Conservation (phyloP, 2,797 vertebrate genomes). For the Spheniscus humboldti region DNA sequence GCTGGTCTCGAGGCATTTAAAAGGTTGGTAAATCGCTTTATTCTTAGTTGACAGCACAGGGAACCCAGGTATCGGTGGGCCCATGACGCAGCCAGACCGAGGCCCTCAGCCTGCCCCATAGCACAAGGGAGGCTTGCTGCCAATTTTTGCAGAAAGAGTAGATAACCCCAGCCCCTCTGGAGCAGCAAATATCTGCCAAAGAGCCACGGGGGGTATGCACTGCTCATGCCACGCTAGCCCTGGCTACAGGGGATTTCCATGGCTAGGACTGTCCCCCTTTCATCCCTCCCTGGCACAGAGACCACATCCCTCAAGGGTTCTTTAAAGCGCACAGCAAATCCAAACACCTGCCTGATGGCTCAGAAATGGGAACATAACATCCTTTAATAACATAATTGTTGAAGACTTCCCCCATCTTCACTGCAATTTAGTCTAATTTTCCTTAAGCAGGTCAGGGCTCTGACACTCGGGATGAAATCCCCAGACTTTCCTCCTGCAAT, state of each 20-base stretch:
- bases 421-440: neutral
- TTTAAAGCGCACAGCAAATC: neutral
- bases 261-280: neutral
- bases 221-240: neutral
- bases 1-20: neutral
- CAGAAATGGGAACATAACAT: neutral
- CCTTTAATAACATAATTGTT: neutral
- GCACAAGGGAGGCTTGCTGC: accelerated
- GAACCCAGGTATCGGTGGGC: neutral
- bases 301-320: accelerated
- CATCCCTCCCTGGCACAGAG: neutral
- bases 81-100: accelerated
- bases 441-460: neutral
- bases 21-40: neutral
- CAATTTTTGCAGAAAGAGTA: neutral
- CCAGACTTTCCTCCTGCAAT: neutral
- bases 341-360: neutral
- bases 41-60: neutral
- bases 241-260: neutral
- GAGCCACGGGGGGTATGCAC: accelerated
- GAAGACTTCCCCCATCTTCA: neutral
- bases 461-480: neutral
- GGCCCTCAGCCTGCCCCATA: neutral
- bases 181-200: neutral
- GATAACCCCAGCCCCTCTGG: neutral